A percentile compares a stretch with the other conserved stretches of the same genome.
Conservation (phyloP, 1,140 invertebrate species). For the Calliphora vicina region DNA sequence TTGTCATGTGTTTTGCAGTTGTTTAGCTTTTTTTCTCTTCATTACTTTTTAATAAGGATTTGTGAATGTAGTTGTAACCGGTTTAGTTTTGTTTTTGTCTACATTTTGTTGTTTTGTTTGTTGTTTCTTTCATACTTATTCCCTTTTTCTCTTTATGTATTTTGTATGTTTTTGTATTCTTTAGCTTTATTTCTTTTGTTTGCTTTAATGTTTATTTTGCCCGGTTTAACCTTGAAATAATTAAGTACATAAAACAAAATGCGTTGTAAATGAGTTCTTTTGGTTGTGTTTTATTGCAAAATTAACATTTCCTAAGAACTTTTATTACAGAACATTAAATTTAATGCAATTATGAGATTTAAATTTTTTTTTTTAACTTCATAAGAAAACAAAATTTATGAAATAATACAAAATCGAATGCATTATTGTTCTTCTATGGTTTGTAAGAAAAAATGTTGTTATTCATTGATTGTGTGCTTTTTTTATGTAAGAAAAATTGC, state of each 20-base stretch:
- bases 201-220: constrained; percentile 38
- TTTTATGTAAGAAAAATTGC: neutral
- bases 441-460: too few species aligned
- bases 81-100: neutral
- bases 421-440: too few species aligned
- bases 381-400: too few species aligned
- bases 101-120: neutral
- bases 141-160: neutral
- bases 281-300: neutral
- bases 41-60: neutral
- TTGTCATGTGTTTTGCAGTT: neutral
- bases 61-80: neutral
- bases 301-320: neutral
- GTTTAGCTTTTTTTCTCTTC: neutral
- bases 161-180: constrained; percentile 3
- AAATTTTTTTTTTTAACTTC: too few species aligned
- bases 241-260: neutral
- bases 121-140: neutral
- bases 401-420: too few species aligned
- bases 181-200: neutral
- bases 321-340: neutral
- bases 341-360: too few species aligned
- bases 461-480: neutral
- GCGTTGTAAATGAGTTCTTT: neutral
- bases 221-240: constrained; percentile 42